These are phyloP conservation scores for Proterorhinus semilunaris DNA, from an alignment of 2,113 vertebrate genomes.

Conservation along the genomic window DNA sequence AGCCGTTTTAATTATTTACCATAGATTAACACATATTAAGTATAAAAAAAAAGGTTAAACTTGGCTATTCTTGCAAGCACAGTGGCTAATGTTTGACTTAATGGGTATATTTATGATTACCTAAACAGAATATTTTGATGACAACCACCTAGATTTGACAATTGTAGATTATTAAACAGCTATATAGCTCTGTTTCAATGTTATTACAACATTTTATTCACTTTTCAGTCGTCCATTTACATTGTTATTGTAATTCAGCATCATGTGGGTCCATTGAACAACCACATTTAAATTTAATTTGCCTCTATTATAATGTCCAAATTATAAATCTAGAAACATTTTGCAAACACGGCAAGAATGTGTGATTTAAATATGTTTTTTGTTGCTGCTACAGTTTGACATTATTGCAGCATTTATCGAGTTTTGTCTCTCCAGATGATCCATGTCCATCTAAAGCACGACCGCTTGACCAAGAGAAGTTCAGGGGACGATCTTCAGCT, in stretches of 20 bases:
- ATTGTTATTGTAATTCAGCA: too few relatives aligned
- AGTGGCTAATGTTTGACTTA: not conserved
- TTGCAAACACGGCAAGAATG: too few relatives aligned
- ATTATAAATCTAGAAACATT: too few relatives aligned
- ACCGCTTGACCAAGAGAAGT: constrained; percentile 84
- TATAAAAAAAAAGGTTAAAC: too few relatives aligned
- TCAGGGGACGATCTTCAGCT: constrained; percentile 79
- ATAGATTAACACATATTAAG: not conserved
- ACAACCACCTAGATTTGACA: not conserved
- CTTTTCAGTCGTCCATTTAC: not conserved
- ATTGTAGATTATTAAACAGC: not conserved
- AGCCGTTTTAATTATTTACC: not conserved
- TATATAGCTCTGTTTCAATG: not conserved
- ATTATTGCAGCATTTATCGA: not conserved
- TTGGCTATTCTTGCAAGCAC: not conserved
- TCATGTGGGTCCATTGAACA: not conserved
- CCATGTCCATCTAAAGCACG: constrained; percentile 83
- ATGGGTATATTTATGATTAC: not conserved
- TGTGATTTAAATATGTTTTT: too few relatives aligned
- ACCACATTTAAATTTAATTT: too few relatives aligned
- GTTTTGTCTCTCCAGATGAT: constrained; percentile 75
- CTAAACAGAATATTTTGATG: not conserved
- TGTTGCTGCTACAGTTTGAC: too few relatives aligned
- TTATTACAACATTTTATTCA: not conserved
- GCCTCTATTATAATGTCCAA: too few relatives aligned